Base-by-base conservation (phyloP, 2,113 vertebrate species). In the Ancistrus triradiatus region DNA sequence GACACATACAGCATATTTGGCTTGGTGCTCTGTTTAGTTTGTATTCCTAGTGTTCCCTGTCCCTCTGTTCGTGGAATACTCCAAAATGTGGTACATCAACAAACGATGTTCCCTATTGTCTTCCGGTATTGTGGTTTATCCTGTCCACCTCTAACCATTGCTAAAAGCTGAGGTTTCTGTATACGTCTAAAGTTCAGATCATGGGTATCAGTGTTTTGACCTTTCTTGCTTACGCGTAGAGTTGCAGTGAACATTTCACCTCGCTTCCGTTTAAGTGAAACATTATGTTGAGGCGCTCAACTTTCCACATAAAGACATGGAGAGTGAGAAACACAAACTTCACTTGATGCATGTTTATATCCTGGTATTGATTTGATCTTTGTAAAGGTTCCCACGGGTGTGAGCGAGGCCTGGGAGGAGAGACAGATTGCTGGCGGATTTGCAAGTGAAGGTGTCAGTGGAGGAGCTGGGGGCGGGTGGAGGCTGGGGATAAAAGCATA, bases 311-410 rank as follows among this genome's bases (percentile, higher is more conserved):
- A 15, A 22, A 40, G 31, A 25, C 24, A 22, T 27, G 64, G 72
- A 75, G 63, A 68, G 66, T 69, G 48, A 78, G 79, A 80, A 68
- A 66, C 69, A 64, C 74, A 78, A 78, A 77, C 73, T 76, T 75
- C 60, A 78, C 63, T 70, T 81, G 80, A 78, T 81, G 79, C 78
- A 80, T 84, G 83, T 86, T 83, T 83, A 80, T 81, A 74, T 67
- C 70, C 65, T 72, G 76, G 75, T 81, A 85, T 81, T 72, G 83
- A 87, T 82, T 80, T 76, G 78, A 78, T 82, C 76, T 86, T 83
- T 81, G 80, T 52, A 80, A 80, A 66, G 75, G 77, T 81, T 84
- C 80, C 77, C 84, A 74, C 70, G 50, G 73, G 79, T 83, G 78
- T 68, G 49, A 56, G 33, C 77, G 76, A 74, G 77, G 78, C 78